phyloP scores from a whole-genome alignment of 2,797 vertebrate genomes.

The Etheostoma perlongum region DNA sequence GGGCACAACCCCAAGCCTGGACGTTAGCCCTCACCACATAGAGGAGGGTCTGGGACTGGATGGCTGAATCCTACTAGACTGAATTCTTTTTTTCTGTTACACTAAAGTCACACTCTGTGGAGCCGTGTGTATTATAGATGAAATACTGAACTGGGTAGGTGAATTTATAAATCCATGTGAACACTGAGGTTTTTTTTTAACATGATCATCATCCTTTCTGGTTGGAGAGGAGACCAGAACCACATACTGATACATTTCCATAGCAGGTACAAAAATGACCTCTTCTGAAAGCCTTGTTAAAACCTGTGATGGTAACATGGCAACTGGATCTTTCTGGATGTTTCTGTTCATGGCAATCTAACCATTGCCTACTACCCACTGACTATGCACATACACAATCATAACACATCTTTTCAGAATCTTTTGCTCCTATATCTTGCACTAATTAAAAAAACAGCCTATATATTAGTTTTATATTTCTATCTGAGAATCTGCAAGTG shows the following conservation, averaged over 20 bases:
- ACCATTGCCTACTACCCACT: constrained; percentile 39
- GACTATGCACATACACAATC: constrained; percentile 35
- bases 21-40: constrained; percentile 83
- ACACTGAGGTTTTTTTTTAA: constrained; percentile 36
- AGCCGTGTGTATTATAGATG: constrained; percentile 25
- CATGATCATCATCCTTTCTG: constrained; percentile 20
- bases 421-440: constrained; percentile 61
- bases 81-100: constrained; percentile 25
- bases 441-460: constrained; percentile 58
- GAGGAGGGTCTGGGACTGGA: constrained; percentile 18
- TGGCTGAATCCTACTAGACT: constrained; percentile 21
- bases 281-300: constrained; percentile 48
- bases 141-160: constrained; percentile 43
- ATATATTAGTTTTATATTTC: constrained; percentile 49
- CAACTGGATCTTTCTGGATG: constrained; percentile 56
- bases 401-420: constrained; percentile 33
- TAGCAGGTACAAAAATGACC: constrained; percentile 39
- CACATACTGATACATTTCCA: constrained; percentile 40
- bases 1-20: constrained; percentile 86
- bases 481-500: constrained; percentile 38
- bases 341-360: constrained; percentile 44
- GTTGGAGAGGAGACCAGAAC: constrained; percentile 24
- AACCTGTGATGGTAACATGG: constrained; percentile 61
- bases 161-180: constrained; percentile 34
- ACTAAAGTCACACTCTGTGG: constrained; percentile 38